These are phyloP conservation scores for Penelope pileata DNA, from an alignment of 2,113 vertebrate species.

Conservation along the genomic window DNA sequence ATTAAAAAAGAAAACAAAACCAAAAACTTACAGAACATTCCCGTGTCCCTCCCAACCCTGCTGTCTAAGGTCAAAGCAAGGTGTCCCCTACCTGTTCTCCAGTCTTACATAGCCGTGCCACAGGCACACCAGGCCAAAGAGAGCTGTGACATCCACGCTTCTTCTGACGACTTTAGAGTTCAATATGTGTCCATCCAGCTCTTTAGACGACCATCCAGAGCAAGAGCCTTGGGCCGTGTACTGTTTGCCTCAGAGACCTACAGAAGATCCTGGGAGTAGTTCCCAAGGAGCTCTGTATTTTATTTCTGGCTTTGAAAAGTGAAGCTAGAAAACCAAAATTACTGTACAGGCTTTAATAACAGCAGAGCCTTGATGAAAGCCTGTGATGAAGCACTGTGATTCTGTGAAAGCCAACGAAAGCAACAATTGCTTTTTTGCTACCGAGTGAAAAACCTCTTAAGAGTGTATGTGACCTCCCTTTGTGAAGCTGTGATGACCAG, in stretches of 20 bases:
- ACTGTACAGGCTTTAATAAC: neutral
- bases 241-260: neutral
- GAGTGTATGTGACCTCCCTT: rapidly evolving
- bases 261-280: neutral
- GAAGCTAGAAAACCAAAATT: neutral
- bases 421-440: neutral
- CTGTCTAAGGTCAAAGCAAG: neutral
- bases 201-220: neutral
- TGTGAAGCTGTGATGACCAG: rapidly evolving
- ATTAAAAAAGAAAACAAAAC: neutral
- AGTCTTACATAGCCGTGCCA: rapidly evolving
- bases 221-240: neutral
- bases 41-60: neutral
- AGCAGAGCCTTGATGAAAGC: neutral
- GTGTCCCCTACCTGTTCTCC: neutral
- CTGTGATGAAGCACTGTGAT: neutral
- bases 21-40: neutral
- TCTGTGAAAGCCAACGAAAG: neutral
- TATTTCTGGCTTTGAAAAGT: neutral
- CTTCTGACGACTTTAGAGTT: neutral
- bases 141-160: neutral
- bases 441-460: neutral
- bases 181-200: rapidly evolving
- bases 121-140: neutral
- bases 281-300: neutral